Base-by-base conservation (phyloP, 2,797 vertebrate species). In the Pangasius sanitwongsei region DNA sequence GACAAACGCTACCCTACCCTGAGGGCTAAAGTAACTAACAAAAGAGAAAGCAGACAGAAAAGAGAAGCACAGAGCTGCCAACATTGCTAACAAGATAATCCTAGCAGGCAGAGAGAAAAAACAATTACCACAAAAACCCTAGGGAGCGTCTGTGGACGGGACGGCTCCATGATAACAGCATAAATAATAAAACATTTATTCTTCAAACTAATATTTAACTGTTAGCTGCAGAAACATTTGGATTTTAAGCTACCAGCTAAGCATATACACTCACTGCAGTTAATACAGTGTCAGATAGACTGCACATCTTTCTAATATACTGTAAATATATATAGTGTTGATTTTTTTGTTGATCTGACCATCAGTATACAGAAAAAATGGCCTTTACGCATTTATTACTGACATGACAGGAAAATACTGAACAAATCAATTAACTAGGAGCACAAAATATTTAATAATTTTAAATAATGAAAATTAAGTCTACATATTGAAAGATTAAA, bases 1-100 rank as follows among this genome's bases (percentile, higher is more conserved):
- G 81, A 89, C 80, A 85, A 92, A 90, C 83, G 75, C 88, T 87
- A 77, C 78, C 72, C 84, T 85, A 61, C 41, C 83, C 67, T 50
- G 55, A 89, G 86, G 87, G 72, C 57, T 20, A 75, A 61, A 85
- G 87, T 31, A 85, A 87, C 12, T 74, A 80, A 85, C 63, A 70
- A 84, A 86, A 77, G 57, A 48, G 25, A 48, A 0, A 9, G 28
- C 1, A 77, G 86, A 89, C 61, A 67, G 86, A 41, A 57, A 28
- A 69, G 1, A 34, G 23, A 70, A 86, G 77, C 53, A 86, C 74
- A 74, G 34, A 83, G 53, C 4, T 67, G 23, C 57, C 59, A 82
- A 82, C 5, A 55, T 4, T n/a, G 28, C 50, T 81, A 57, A 81
- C 16, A 57, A 20, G 16, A n/a, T 83, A 15, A 82, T 48, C 23